phyloP scores from a whole-genome alignment of 2,797 vertebrate genomes.

The Danionella dracula region DNA sequence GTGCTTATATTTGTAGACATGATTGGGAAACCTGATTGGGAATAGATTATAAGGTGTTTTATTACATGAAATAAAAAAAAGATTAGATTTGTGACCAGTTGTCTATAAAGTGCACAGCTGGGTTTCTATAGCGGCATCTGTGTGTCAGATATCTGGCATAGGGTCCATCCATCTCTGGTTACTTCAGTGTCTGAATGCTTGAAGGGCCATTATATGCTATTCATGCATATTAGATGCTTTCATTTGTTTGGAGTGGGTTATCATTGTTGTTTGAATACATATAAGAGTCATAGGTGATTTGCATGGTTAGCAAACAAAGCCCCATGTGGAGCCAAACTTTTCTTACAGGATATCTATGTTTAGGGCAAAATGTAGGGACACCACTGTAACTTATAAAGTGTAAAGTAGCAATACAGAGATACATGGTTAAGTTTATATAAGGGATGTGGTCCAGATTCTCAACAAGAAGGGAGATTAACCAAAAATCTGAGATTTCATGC shows the following conservation, averaged over 20 bases:
- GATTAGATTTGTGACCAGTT: not conserved
- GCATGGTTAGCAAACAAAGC: too few species aligned
- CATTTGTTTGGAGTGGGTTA: constrained; percentile 26
- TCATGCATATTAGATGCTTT: constrained; percentile 35
- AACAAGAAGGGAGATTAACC: too few species aligned
- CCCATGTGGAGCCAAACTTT: too few species aligned
- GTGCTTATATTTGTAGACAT: not conserved
- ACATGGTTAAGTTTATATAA: too few species aligned
- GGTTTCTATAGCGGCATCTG: constrained; percentile 6
- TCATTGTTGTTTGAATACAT: constrained; percentile 22
- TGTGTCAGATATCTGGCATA: constrained; percentile 40
- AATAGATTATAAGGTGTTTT: not conserved
- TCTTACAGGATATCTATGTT: too few species aligned
- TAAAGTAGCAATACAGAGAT: too few species aligned
- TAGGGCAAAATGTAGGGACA: too few species aligned
- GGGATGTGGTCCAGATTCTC: too few species aligned
- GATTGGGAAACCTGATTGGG: not conserved
- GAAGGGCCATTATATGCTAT: constrained; percentile 20
- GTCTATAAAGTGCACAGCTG: not conserved
- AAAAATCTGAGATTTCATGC: too few species aligned
- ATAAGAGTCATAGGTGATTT: not conserved
- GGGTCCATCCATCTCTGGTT: constrained; percentile 44
- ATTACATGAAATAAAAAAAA: not conserved
- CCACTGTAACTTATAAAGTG: too few species aligned
- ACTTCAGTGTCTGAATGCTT: constrained; percentile 35